phyloP scores from a whole-genome alignment of 2,888 invertebrate genomes.

The Limenitis camilla region DNA sequence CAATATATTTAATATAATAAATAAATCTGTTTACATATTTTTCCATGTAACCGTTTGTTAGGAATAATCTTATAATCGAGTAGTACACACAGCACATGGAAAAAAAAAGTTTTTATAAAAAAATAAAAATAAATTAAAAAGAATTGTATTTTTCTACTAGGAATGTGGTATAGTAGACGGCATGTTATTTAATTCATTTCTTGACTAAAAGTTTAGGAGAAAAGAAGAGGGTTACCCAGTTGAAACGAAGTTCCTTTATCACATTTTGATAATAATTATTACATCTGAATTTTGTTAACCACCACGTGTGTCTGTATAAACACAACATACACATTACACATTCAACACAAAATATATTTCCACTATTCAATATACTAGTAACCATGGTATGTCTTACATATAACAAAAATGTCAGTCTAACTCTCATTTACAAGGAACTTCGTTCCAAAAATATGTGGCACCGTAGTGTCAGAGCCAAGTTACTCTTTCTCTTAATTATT shows the following conservation, averaged over 20 bases:
- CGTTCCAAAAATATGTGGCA: neutral
- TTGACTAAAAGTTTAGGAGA: neutral
- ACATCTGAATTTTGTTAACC: no score
- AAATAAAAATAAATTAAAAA: slow-evolving; percentile 11
- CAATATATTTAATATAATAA: slow-evolving; percentile 4
- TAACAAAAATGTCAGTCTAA: no score
- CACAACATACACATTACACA: no score
- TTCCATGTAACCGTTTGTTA: slow-evolving; percentile 21
- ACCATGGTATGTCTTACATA: no score
- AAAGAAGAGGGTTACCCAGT: slow-evolving; percentile 40
- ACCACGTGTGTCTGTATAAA: no score
- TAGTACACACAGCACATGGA: slow-evolving; percentile 21
- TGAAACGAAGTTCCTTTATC: slow-evolving; percentile 42
- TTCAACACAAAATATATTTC: no score
- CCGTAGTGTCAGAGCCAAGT: neutral
- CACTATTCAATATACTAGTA: no score
- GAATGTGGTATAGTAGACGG: slow-evolving; percentile 15
- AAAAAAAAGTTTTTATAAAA: slow-evolving; percentile 13
- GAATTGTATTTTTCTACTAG: slow-evolving; percentile 29
- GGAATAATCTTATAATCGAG: slow-evolving; percentile 14
- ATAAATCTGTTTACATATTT: slow-evolving; percentile 18
- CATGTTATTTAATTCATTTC: slow-evolving; percentile 16
- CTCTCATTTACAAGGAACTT: no score
- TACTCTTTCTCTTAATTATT: neutral
- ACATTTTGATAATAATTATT: no score